phyloP scores from a whole-genome alignment of 1,140 invertebrate species.

The Oreohelix idahoensis region DNA sequence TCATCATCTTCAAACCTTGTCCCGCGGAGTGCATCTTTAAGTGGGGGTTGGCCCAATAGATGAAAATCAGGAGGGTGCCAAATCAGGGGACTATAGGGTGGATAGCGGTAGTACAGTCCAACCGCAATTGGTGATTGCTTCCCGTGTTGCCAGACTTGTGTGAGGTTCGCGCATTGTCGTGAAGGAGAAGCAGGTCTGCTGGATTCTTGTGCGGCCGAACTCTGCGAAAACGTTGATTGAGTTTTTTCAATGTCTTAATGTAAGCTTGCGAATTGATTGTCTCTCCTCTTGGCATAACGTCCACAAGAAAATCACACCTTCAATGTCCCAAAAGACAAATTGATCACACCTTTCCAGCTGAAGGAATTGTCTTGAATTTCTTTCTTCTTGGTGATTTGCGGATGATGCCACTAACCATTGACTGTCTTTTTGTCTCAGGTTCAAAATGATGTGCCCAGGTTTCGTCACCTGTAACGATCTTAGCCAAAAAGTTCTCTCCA shows the following conservation, averaged over 20 bases:
- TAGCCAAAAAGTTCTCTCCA: background rate
- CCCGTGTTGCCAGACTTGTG: slow-evolving; percentile 11
- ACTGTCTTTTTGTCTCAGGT: slow-evolving; percentile 2
- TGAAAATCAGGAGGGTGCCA: slow-evolving; percentile 3
- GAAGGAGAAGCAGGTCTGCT: slow-evolving; percentile 8
- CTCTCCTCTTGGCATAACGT: slow-evolving; percentile 3
- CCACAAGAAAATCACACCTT: slow-evolving; percentile 8
- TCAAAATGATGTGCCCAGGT: slow-evolving; percentile 12
- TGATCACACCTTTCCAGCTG: slow-evolving; percentile 4
- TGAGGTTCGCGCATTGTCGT: background rate
- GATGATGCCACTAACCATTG: slow-evolving; percentile 13
- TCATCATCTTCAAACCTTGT: slow-evolving; percentile 3
- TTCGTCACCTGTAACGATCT: background rate
- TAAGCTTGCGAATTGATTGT: slow-evolving; percentile 2
- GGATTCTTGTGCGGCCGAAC: slow-evolving; percentile 7
- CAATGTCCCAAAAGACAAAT: slow-evolving; percentile 13
- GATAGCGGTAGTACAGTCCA: background rate
- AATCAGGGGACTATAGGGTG: slow-evolving; percentile 7
- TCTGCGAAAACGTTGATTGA: background rate
- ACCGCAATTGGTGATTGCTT: background rate
- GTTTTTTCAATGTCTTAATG: slow-evolving; percentile 20
- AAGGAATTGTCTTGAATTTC: background rate
- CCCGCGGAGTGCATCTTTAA: slow-evolving; percentile 3
- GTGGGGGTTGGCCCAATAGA: background rate
- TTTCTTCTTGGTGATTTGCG: slow-evolving; percentile 1